phyloP scores from a whole-genome alignment of 1,140 invertebrate genomes.

The Leptinotarsa lineolata region DNA sequence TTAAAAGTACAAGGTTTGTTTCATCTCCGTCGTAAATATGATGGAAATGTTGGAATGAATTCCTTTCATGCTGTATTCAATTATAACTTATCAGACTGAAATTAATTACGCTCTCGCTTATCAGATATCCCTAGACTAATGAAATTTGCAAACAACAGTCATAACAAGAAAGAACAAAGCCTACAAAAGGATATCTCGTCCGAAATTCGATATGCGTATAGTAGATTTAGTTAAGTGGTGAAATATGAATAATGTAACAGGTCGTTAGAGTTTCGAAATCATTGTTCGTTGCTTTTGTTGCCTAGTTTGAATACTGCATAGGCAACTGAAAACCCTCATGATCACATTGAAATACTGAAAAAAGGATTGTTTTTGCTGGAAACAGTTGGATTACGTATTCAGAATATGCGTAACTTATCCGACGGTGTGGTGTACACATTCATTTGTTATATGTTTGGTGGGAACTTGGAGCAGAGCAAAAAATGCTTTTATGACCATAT shows the following conservation, averaged over 20 bases:
- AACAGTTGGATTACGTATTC: too few species aligned
- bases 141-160: slow-evolving; percentile 24
- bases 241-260: slow-evolving; percentile 49
- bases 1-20: slow-evolving; percentile 6
- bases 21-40: neutral
- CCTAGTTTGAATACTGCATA: slow-evolving; percentile 26
- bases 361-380: slow-evolving; percentile 31
- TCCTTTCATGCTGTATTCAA: slow-evolving; percentile 19
- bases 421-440: too few species aligned
- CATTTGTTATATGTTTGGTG: too few species aligned
- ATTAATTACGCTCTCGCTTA: slow-evolving; percentile 18
- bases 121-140: slow-evolving; percentile 21
- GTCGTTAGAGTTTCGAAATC: slow-evolving; percentile 47
- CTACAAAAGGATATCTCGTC: slow-evolving; percentile 35
- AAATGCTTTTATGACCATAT: too few species aligned
- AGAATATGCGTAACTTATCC: too few species aligned
- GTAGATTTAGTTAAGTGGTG: slow-evolving; percentile 45
- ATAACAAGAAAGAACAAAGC: slow-evolving; percentile 34
- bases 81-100: slow-evolving; percentile 20
- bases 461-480: too few species aligned
- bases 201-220: slow-evolving; percentile 37
- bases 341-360: slow-evolving; percentile 44
- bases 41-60: neutral
- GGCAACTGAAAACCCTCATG: slow-evolving; percentile 37
- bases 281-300: slow-evolving; percentile 44